Percentiles rank a stretch among this genome's conserved stretches.
Evolutionary conservation across 2,888 invertebrate species (phyloP).

Genomic region (Amblyjoppa proteus): DNA sequence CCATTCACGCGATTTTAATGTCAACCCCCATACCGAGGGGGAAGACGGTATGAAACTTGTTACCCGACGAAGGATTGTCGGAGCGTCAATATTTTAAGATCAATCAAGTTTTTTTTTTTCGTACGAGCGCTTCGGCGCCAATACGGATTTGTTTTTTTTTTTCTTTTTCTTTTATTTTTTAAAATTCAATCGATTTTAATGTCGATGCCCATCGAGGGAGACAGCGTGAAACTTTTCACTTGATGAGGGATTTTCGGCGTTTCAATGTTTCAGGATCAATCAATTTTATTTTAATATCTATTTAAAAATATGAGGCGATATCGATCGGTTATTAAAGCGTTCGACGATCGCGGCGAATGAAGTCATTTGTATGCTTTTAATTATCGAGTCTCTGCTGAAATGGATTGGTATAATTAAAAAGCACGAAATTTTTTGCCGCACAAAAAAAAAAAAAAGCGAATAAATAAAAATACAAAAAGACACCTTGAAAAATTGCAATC

Average conservation of each 20-base stretch:
- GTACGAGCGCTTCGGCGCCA: not conserved
- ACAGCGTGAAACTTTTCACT: no score
- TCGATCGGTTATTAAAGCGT: not conserved
- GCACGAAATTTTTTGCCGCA: not conserved
- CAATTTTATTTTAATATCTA: no score
- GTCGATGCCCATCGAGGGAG: not conserved
- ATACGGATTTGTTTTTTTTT: not conserved
- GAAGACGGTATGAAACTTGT: not conserved
- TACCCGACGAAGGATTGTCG: not conserved
- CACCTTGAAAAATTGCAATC: not conserved
- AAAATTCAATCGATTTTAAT: not conserved
- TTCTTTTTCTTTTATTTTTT: not conserved
- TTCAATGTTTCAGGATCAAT: no score
- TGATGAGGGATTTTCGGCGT: no score
- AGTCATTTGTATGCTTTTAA: not conserved
- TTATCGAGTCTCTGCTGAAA: not conserved
- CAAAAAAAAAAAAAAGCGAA: not conserved
- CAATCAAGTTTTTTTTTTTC: not conserved
- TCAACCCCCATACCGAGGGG: not conserved
- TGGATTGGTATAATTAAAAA: not conserved
- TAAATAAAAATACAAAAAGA: not conserved
- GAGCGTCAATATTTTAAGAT: not conserved
- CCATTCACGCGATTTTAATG: conserved; percentile 20
- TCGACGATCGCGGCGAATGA: not conserved
- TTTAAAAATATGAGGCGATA: not conserved